Percentiles rank a stretch among this genome's conserved stretches.
phyloP scores from a whole-genome alignment of 2,797 vertebrate genomes.

The Zenarchopterus dispar region DNA sequence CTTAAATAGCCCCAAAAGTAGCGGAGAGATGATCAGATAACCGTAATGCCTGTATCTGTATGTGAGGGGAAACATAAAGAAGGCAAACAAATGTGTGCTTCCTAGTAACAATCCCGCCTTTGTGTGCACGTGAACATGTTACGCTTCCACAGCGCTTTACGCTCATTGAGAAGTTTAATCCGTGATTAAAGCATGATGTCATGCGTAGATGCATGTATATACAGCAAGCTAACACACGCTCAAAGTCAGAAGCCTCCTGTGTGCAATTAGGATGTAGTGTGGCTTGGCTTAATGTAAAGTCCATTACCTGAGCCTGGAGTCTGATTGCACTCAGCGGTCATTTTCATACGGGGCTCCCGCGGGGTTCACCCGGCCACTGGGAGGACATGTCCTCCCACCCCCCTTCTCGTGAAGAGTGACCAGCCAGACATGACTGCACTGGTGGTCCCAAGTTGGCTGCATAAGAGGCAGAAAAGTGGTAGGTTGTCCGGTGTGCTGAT shows the following conservation, averaged over 20 bases:
- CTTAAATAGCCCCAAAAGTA: background rate
- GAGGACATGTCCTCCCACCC: constrained; percentile 21
- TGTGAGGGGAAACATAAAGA: background rate
- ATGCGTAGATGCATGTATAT: constrained; percentile 27
- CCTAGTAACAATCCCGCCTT: constrained; percentile 52
- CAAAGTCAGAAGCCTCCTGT: constrained; percentile 47
- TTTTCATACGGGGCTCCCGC: constrained; percentile 16
- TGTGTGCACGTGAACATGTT: constrained; percentile 54
- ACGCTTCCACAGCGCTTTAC: constrained; percentile 58
- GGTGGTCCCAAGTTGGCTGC: no score
- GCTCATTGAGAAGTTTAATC: constrained; percentile 67
- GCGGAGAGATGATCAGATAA: constrained; percentile 22
- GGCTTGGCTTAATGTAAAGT: constrained; percentile 65
- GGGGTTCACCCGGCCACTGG: constrained; percentile 41
- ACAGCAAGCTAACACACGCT: constrained; percentile 19
- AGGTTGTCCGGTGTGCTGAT: no score
- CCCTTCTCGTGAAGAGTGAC: constrained; percentile 1
- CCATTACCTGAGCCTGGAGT: constrained; percentile 58
- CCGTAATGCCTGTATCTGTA: background rate
- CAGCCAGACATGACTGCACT: background rate
- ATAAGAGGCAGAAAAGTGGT: no score
- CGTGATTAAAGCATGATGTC: constrained; percentile 73
- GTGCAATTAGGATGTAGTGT: constrained; percentile 64
- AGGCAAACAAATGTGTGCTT: constrained; percentile 37
- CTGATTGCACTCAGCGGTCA: constrained; percentile 60